These are phyloP conservation scores for Fragum fragum DNA, from an alignment of 2,888 invertebrate genomes.

Conservation along the genomic window DNA sequence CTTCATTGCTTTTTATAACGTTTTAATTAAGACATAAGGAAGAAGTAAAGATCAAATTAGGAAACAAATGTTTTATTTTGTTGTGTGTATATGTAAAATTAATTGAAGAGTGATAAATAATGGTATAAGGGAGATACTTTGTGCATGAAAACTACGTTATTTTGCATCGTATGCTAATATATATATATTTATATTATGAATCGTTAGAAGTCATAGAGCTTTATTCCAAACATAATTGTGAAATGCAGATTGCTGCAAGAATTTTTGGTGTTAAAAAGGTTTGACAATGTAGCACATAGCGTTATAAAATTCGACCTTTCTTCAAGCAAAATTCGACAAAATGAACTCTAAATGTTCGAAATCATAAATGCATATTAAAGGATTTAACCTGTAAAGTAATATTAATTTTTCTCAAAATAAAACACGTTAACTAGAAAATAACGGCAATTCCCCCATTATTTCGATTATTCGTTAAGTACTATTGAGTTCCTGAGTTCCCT, in stretches of 20 bases:
- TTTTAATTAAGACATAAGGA: not conserved
- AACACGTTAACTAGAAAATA: too few relatives aligned
- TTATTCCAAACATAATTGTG: constrained; percentile 6
- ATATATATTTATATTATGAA: constrained; percentile 16
- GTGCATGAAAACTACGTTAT: constrained; percentile 30
- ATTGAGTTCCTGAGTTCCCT: not conserved
- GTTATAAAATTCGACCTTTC: constrained; percentile 26
- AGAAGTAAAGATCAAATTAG: constrained; percentile 34
- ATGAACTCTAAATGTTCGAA: too few relatives aligned
- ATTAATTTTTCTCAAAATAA: too few relatives aligned
- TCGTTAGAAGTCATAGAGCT: constrained; percentile 33
- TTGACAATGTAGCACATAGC: constrained; percentile 64
- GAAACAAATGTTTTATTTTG: constrained; percentile 27
- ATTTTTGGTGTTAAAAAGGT: constrained; percentile 20
- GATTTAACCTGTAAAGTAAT: too few relatives aligned
- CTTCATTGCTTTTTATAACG: constrained; percentile 19
- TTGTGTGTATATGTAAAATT: constrained; percentile 18
- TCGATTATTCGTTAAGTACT: not conserved
- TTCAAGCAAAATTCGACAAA: not conserved
- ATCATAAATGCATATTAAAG: too few relatives aligned
- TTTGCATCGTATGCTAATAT: constrained; percentile 36
- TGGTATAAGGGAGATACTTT: not conserved
- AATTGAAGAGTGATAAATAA: not conserved
- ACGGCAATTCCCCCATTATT: too few relatives aligned
- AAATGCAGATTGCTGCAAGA: constrained; percentile 26